These are phyloP conservation scores for Halichoerus grypus DNA, from an alignment of 2,113 vertebrate species.

Conservation along the genomic window DNA sequence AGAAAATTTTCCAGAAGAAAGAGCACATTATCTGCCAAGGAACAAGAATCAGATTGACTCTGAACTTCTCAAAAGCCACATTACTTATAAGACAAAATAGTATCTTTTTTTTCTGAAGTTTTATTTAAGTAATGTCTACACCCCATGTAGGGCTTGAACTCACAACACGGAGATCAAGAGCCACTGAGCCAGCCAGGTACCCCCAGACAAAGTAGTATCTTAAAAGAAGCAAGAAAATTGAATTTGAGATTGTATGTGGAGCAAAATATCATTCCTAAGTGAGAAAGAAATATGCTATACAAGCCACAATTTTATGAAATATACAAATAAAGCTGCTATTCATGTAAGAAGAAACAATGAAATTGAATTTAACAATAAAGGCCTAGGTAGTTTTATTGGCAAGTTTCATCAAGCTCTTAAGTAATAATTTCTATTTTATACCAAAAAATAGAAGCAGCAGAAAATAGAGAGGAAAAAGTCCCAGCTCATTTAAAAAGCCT, in stretches of 20 bases:
- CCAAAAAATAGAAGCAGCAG: background rate
- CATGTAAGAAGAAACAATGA: background rate
- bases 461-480: background rate
- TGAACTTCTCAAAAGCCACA: background rate
- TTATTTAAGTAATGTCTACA: background rate
- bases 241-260: background rate
- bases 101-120: background rate
- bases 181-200: background rate
- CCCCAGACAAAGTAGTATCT: background rate
- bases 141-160: background rate
- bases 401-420: background rate
- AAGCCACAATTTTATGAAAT: background rate
- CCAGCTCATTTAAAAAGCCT: background rate
- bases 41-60: background rate
- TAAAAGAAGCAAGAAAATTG: background rate
- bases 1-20: background rate
- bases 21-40: background rate
- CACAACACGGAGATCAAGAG: background rate
- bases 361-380: background rate
- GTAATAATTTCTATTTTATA: background rate
- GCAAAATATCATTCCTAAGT: background rate
- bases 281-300: background rate
- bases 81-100: background rate
- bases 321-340: background rate
- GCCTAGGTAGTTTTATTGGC: background rate